Percentiles rank a stretch among this genome's conserved stretches.
phyloP scores from a whole-genome alignment of 2,888 invertebrate genomes.

The Sphaeridia pumilis region DNA sequence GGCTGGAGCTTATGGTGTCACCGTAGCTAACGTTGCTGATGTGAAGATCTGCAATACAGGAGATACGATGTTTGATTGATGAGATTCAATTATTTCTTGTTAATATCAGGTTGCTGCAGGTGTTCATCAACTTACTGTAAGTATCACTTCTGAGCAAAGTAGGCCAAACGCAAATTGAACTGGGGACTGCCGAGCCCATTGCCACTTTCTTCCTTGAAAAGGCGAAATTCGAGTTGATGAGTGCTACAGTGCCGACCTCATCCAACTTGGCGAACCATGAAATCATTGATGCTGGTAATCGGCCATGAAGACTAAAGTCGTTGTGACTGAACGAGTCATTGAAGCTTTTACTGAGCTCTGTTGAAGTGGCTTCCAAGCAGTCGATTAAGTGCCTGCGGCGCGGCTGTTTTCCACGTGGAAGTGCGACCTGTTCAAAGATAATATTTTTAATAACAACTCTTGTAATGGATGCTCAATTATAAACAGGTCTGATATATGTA shows the following conservation, averaged over 20 bases:
- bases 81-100: not conserved
- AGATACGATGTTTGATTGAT: not conserved
- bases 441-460: not conserved
- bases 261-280: not conserved
- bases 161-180: conserved; percentile 6
- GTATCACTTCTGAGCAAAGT: conserved; percentile 6
- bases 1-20: conserved; percentile 6
- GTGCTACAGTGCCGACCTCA: not conserved
- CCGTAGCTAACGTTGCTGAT: conserved; percentile 10
- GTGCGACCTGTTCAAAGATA: not conserved
- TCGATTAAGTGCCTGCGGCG: not conserved
- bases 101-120: not conserved
- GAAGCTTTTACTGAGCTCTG: conserved; percentile 2
- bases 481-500: not conserved
- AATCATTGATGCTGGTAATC: conserved; percentile 2
- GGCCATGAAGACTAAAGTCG: conserved; percentile 7
- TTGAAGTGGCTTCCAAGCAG: not conserved
- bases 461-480: not conserved
- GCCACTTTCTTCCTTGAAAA: conserved; percentile 5
- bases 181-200: conserved; percentile 4
- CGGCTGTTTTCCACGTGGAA: conserved; percentile 1
- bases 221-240: conserved; percentile 7
- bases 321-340: conserved; percentile 2
- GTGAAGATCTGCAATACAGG: conserved; percentile 1
- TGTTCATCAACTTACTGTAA: conserved; percentile 13